Conservation (phyloP, 2,888 invertebrate species). For the Hedychridium roseum region DNA sequence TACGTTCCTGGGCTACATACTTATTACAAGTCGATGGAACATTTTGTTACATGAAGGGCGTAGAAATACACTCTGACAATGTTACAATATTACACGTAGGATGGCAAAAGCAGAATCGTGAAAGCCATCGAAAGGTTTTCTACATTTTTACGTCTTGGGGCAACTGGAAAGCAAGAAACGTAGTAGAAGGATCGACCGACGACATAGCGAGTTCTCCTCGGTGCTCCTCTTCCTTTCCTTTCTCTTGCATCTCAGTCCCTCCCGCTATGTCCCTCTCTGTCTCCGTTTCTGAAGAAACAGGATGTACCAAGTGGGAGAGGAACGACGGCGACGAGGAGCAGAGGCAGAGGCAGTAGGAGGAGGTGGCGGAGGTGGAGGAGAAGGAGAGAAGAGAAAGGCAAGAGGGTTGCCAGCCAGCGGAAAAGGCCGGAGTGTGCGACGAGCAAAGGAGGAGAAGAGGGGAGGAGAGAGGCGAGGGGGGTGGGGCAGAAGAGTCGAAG, state of each 20-base stretch:
- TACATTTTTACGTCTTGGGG: constrained; percentile 27
- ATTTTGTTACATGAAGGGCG: no score
- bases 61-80: no score
- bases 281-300: constrained; percentile 37
- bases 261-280: constrained; percentile 13
- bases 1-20: no score
- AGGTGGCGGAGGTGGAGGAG: constrained; percentile 12
- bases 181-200: constrained; percentile 30
- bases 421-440: neutral
- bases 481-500: constrained; percentile 16
- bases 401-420: constrained; percentile 1
- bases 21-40: no score
- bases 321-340: constrained; percentile 30
- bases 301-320: constrained; percentile 42
- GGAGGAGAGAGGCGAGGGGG: constrained; percentile 2
- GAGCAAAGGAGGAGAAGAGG: constrained; percentile 3
- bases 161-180: constrained; percentile 19
- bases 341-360: constrained; percentile 4
- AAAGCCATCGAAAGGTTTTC: no score
- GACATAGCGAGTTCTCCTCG: neutral
- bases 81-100: no score
- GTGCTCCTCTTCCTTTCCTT: constrained; percentile 1
- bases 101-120: no score
- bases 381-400: constrained; percentile 1
- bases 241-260: constrained; percentile 9